phyloP scores from a whole-genome alignment of 2,888 invertebrate species.

The Agrotis clavis region DNA sequence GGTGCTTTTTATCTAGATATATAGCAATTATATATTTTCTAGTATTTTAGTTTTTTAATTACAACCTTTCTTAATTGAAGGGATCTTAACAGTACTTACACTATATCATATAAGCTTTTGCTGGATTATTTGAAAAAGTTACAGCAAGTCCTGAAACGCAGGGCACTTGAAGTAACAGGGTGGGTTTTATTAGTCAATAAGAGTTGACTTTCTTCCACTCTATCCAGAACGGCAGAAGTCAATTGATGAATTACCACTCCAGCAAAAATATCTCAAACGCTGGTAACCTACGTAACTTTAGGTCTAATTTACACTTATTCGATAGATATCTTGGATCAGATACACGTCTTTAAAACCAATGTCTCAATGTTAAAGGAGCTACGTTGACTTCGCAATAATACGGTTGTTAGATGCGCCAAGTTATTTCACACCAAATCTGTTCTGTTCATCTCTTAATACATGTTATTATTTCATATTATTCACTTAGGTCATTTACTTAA shows the following conservation, averaged over 20 bases:
- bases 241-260: no score
- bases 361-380: constrained; percentile 33
- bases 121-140: no score
- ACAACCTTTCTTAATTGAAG: no score
- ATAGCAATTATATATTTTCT: constrained; percentile 4
- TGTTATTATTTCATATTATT: constrained; percentile 54
- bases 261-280: neutral
- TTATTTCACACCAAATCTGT: constrained; percentile 51
- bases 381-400: constrained; percentile 41
- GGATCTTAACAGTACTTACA: no score
- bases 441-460: constrained; percentile 50
- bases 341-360: constrained; percentile 34
- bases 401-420: constrained; percentile 47
- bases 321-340: constrained; percentile 24
- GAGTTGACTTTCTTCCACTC: no score
- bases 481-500: constrained; percentile 28
- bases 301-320: neutral
- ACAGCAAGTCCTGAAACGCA: no score
- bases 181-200: no score
- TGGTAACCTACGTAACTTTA: neutral
- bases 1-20: constrained; percentile 36
- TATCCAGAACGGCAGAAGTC: neutral
- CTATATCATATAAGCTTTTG: no score
- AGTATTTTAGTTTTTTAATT: neutral
- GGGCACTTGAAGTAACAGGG: no score